These are phyloP conservation scores for Tipula helvola DNA, from an alignment of 2,888 invertebrate species.

Conservation along the genomic window DNA sequence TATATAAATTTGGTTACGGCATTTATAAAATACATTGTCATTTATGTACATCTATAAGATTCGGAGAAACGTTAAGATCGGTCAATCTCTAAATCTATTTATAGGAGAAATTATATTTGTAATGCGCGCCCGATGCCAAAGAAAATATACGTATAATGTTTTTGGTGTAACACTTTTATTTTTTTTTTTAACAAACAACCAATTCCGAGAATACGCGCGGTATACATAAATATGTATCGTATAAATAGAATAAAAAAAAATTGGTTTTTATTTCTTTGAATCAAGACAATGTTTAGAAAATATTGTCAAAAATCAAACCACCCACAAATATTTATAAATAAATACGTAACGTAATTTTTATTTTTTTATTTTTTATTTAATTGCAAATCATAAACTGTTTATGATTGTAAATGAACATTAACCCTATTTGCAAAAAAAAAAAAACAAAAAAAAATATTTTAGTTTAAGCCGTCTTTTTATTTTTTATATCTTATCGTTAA, in stretches of 20 bases:
- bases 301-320: neutral
- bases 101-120: neutral
- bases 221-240: neutral
- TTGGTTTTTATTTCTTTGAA: neutral
- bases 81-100: neutral
- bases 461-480: neutral
- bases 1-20: neutral
- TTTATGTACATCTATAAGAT: neutral
- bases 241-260: neutral
- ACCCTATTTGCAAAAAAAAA: neutral
- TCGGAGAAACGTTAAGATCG: neutral
- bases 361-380: neutral
- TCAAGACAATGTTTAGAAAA: neutral
- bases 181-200: neutral
- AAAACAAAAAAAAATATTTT: neutral
- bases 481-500: constrained; percentile 4
- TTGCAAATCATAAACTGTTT: neutral
- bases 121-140: neutral
- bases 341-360: neutral
- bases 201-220: neutral
- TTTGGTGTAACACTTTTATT: neutral
- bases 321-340: neutral
- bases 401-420: constrained; percentile 4
- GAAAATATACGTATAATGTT: neutral
- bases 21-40: neutral